These are phyloP conservation scores for Pachypsylla venusta DNA, from an alignment of 1,140 invertebrate species.

Conservation along the genomic window DNA sequence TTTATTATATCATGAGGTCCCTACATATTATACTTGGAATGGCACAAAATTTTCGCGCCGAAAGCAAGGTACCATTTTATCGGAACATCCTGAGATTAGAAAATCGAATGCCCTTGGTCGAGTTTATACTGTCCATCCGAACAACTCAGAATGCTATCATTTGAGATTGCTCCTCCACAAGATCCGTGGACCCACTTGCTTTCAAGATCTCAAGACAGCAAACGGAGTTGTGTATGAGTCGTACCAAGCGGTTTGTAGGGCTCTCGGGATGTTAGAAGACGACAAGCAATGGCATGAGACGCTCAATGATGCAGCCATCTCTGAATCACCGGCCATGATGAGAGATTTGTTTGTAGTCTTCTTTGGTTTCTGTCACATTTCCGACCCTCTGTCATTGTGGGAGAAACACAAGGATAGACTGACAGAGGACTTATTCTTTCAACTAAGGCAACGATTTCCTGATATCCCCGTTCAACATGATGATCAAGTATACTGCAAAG, in stretches of 20 bases:
- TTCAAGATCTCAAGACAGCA: conserved; percentile 28
- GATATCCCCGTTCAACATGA: background rate
- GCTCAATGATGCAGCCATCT: background rate
- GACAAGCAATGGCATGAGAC: conserved; percentile 24
- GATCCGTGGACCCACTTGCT: conserved; percentile 31
- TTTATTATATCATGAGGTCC: no score
- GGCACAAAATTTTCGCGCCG: background rate
- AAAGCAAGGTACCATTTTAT: background rate
- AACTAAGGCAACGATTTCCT: background rate
- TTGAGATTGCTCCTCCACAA: conserved; percentile 32
- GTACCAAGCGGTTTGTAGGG: conserved; percentile 25
- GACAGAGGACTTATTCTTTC: background rate
- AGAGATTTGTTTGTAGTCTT: background rate
- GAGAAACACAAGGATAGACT: no score
- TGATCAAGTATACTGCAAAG: background rate
- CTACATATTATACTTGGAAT: conserved; percentile 11
- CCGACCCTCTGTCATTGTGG: conserved; percentile 15
- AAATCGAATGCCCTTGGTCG: conserved; percentile 21
- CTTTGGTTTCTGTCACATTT: conserved; percentile 13
- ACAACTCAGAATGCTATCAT: conserved; percentile 23
- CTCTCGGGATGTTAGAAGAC: conserved; percentile 25
- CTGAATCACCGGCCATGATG: background rate
- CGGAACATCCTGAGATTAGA: conserved; percentile 12
- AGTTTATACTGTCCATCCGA: conserved; percentile 29
- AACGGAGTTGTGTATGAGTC: conserved; percentile 23